phyloP scores from a whole-genome alignment of 2,797 vertebrate species.

The Gephyroberyx darwinii region DNA sequence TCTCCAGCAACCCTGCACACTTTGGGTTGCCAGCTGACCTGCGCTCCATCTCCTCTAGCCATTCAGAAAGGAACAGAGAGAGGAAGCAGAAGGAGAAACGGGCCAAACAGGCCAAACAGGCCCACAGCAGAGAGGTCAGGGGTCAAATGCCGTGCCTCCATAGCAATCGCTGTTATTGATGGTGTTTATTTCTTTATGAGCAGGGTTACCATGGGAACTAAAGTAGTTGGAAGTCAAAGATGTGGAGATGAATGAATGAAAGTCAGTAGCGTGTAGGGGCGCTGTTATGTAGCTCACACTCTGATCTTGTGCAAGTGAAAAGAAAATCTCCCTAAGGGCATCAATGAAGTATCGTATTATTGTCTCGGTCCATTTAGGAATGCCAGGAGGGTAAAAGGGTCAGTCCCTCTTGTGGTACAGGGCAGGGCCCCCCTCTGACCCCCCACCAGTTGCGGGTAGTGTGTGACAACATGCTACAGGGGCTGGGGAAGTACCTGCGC shows the following conservation, averaged over 20 bases:
- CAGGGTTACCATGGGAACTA: neutral
- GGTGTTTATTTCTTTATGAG: constrained; percentile 6
- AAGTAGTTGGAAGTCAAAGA: neutral
- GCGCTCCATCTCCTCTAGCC: constrained; percentile 44
- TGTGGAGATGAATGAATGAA: neutral
- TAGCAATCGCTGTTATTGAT: neutral
- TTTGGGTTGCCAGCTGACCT: constrained; percentile 81
- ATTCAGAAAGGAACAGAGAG: constrained; percentile 48
- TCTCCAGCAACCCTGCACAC: constrained; percentile 74
- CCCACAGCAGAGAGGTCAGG: constrained; percentile 53
- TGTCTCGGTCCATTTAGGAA: constrained; percentile 78
- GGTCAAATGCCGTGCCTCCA: constrained; percentile 22
- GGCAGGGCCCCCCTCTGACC: constrained; percentile 52
- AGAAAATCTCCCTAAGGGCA: constrained; percentile 75
- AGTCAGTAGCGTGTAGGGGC: constrained; percentile 62
- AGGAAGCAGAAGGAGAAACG: constrained; percentile 69
- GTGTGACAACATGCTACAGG: constrained; percentile 93
- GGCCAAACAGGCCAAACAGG: constrained; percentile 54
- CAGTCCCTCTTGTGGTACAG: constrained; percentile 58
- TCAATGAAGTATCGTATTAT: constrained; percentile 79
- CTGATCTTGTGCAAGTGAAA: constrained; percentile 73
- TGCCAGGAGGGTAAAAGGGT: constrained; percentile 75
- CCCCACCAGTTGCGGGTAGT: constrained; percentile 85
- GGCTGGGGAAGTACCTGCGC: constrained; percentile 88
- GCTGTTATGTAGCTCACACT: constrained; percentile 69